Percentiles rank a stretch among this genome's conserved stretches.
Conservation (phyloP, 2,113 vertebrate genomes). For the Macaca nemestrina region DNA sequence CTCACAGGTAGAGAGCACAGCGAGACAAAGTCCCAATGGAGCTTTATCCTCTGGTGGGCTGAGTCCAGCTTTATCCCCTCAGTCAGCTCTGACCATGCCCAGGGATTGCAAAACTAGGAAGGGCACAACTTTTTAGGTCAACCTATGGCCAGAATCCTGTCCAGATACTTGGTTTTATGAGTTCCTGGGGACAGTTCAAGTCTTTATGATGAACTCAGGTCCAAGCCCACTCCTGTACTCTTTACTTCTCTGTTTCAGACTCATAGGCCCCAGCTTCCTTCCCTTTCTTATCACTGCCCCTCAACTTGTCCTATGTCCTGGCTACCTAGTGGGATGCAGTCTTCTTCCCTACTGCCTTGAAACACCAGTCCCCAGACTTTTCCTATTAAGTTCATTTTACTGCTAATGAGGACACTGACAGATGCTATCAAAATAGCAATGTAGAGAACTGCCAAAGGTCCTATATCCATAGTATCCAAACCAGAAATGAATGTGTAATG, state of each 20-base stretch:
- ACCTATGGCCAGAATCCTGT: not conserved
- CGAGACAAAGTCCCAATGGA: not conserved
- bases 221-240: not conserved
- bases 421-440: not conserved
- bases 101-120: not conserved
- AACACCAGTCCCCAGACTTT: not conserved
- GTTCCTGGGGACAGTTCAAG: not conserved
- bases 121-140: not conserved
- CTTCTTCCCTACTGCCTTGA: not conserved
- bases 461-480: not conserved
- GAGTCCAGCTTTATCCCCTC: not conserved
- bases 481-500: not conserved
- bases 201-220: not conserved
- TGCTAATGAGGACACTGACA: not conserved
- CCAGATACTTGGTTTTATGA: not conserved
- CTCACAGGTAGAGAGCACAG: not conserved
- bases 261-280: not conserved
- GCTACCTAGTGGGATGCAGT: not conserved
- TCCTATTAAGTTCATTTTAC: not conserved
- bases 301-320: not conserved
- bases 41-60: not conserved
- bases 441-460: not conserved
- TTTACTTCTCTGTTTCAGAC: not conserved
- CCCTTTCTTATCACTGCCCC: not conserved
- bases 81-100: not conserved